Conservation (phyloP, 2,888 invertebrate genomes). For the Slavum lentiscoides region DNA sequence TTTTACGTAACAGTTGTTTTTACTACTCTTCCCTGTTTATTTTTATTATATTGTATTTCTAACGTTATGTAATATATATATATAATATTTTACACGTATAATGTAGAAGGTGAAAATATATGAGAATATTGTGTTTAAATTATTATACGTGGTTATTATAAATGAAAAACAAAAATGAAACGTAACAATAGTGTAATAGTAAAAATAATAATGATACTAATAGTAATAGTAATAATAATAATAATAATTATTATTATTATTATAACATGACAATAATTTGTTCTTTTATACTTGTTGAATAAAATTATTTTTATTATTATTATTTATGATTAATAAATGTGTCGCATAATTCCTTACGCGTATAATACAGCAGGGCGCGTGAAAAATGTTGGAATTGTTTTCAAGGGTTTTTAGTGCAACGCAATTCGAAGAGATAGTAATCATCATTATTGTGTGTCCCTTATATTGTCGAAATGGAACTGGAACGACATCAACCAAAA, state of each 20-base stretch:
- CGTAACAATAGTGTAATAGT: slow-evolving; percentile 11
- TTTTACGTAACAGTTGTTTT: slow-evolving; percentile 12
- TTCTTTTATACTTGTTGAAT: slow-evolving; percentile 53
- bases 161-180: slow-evolving; percentile 15
- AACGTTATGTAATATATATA: slow-evolving; percentile 7
- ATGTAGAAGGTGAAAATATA: not conserved
- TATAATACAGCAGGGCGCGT: too few relatives aligned
- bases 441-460: too few relatives aligned
- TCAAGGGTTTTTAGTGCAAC: too few relatives aligned
- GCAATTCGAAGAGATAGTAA: too few relatives aligned
- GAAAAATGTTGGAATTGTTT: too few relatives aligned
- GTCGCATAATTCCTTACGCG: too few relatives aligned
- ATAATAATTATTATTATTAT: slow-evolving; percentile 19
- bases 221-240: too few relatives aligned
- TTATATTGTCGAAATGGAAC: too few relatives aligned
- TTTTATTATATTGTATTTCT: slow-evolving; percentile 18
- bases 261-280: slow-evolving; percentile 38
- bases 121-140: too few relatives aligned
- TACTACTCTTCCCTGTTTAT: slow-evolving; percentile 23
- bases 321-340: not conserved
- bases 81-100: not conserved
- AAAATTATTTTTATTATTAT: slow-evolving; percentile 50
- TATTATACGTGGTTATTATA: not conserved
- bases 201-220: slow-evolving; percentile 11
- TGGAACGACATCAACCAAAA: too few relatives aligned